Evolutionary conservation across 2,888 invertebrate genomes (phyloP).

Genomic region (Philereme vetulata): DNA sequence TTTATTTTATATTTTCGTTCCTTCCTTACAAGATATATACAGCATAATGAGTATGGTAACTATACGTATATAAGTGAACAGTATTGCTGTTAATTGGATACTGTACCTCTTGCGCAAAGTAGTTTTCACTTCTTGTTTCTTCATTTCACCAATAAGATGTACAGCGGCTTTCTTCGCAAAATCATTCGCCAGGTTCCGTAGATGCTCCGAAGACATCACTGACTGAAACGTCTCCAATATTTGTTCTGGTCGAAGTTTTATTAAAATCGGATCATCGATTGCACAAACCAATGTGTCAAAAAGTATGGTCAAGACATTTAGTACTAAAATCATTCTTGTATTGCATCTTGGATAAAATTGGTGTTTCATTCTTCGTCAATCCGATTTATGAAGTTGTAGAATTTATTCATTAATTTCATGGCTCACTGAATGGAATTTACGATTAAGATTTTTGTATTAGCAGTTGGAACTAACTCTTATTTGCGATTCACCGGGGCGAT

Average conservation of each 20-base stretch:
- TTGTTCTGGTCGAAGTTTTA: constrained; percentile 49
- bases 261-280: constrained; percentile 35
- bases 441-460: not conserved
- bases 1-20: no score
- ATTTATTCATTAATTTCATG: constrained; percentile 15
- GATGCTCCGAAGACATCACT: constrained; percentile 48
- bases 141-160: constrained; percentile 49
- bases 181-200: constrained; percentile 48
- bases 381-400: not conserved
- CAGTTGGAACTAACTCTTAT: not conserved
- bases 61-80: no score
- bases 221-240: constrained; percentile 49
- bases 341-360: constrained; percentile 8
- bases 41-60: no score
- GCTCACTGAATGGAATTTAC: constrained; percentile 8
- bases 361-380: not conserved
- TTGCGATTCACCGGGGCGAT: not conserved
- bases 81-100: no score
- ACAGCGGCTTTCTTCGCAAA: constrained; percentile 52
- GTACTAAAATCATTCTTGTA: constrained; percentile 1
- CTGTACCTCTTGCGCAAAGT: constrained; percentile 7
- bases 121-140: constrained; percentile 35
- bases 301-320: constrained; percentile 2
- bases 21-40: no score
- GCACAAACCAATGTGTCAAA: not conserved